Conservation (phyloP, 1,140 invertebrate species). For the Danaus melanippus region DNA sequence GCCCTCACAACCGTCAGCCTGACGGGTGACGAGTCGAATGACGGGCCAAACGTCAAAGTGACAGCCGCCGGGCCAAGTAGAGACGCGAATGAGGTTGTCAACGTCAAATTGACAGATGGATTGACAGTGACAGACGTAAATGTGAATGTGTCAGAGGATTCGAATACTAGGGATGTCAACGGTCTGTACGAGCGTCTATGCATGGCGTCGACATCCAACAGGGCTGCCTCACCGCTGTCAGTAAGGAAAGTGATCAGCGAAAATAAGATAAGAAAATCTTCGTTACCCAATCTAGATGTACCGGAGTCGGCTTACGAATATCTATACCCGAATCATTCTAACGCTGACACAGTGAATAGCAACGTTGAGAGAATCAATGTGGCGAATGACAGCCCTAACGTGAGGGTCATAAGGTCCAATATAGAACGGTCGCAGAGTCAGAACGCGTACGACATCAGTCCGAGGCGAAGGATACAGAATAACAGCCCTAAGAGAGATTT, state of each 20-base stretch:
- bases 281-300: constrained; percentile 50
- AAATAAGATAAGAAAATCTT: constrained; percentile 50
- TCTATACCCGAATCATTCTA: constrained; percentile 36
- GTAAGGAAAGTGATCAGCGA: constrained; percentile 24
- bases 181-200: constrained; percentile 50
- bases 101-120: constrained; percentile 3
- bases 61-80: constrained; percentile 10
- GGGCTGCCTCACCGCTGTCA: constrained; percentile 30
- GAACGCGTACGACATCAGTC: constrained; percentile 41
- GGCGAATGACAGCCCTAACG: constrained; percentile 25
- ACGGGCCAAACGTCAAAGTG: constrained; percentile 2
- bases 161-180: constrained; percentile 18
- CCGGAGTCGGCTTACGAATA: constrained; percentile 50
- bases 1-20: constrained; percentile 51
- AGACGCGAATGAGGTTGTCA: background rate
- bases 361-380: constrained; percentile 4
- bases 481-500: constrained; percentile 41
- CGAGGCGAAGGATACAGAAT: constrained; percentile 32
- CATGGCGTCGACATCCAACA: constrained; percentile 51
- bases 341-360: background rate
- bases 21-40: constrained; percentile 6
- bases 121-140: constrained; percentile 7
- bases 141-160: constrained; percentile 16
- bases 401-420: constrained; percentile 30
- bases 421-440: constrained; percentile 55